Conservation (phyloP, 2,888 invertebrate species). For the Andrena minutula region DNA sequence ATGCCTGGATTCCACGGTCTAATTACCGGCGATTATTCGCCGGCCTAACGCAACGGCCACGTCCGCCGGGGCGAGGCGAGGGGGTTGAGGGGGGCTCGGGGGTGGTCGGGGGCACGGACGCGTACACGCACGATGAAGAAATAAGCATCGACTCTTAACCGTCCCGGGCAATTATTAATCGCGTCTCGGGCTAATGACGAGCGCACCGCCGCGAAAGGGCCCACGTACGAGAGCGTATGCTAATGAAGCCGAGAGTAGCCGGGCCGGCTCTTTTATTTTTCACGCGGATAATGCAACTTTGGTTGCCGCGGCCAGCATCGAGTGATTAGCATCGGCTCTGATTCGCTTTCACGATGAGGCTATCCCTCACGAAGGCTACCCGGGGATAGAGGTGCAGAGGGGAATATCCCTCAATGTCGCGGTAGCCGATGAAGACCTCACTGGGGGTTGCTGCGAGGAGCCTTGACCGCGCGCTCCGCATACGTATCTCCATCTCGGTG, state of each 20-base stretch:
- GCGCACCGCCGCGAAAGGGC: constrained; percentile 45
- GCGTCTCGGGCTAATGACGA: constrained; percentile 74
- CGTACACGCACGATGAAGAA: constrained; percentile 72
- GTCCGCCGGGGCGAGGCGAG: constrained; percentile 17
- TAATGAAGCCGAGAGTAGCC: constrained; percentile 71
- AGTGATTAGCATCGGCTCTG: constrained; percentile 75
- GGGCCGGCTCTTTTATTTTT: constrained; percentile 66
- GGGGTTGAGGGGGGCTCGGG: constrained; percentile 4
- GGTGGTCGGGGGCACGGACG: constrained; percentile 9
- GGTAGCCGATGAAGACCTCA: constrained; percentile 81
- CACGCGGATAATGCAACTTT: constrained; percentile 73
- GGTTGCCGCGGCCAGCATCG: constrained; percentile 66
- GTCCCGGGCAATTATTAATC: constrained; percentile 75
- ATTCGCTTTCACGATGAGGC: constrained; percentile 60
- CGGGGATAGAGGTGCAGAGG: constrained; percentile 72
- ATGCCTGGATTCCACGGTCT: constrained; percentile 69
- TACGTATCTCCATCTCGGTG: constrained; percentile 66
- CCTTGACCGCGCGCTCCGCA: constrained; percentile 62
- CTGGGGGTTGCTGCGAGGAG: constrained; percentile 58
- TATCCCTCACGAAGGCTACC: constrained; percentile 58
- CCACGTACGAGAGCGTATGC: constrained; percentile 64
- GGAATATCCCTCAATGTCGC: constrained; percentile 82
- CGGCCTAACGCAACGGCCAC: constrained; percentile 39
- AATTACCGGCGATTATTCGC: constrained; percentile 69
- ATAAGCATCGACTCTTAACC: constrained; percentile 71